Percentiles rank a stretch among this genome's conserved stretches.
These are phyloP conservation scores for Cylas formicarius DNA, from an alignment of 1,140 invertebrate genomes.

Conservation along the genomic window DNA sequence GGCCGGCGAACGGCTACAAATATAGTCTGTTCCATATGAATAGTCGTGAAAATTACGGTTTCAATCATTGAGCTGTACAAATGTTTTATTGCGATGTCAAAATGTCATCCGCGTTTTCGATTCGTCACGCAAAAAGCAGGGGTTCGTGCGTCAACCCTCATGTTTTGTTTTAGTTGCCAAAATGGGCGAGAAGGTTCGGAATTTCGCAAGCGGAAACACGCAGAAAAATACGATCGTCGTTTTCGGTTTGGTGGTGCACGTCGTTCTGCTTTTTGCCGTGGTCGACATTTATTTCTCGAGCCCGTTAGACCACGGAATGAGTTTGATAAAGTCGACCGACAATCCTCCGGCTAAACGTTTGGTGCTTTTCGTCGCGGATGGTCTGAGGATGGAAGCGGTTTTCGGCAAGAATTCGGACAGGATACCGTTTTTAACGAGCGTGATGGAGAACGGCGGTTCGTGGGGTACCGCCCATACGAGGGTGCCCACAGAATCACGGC, in stretches of 20 bases:
- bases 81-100: too few species aligned
- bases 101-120: too few species aligned
- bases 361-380: slow-evolving; percentile 84
- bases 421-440: slow-evolving; percentile 28
- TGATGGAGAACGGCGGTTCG: slow-evolving; percentile 49
- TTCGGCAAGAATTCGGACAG: slow-evolving; percentile 38
- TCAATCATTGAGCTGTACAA: too few species aligned
- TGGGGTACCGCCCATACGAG: slow-evolving; percentile 88
- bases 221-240: slow-evolving; percentile 25
- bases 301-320: slow-evolving; percentile 51
- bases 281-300: slow-evolving; percentile 62
- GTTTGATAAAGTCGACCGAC: slow-evolving; percentile 37
- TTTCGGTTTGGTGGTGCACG: slow-evolving; percentile 40
- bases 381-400: slow-evolving; percentile 78
- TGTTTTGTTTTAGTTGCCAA: too few species aligned
- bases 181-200: too few species aligned
- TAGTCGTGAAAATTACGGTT: too few species aligned
- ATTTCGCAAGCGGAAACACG: slow-evolving; percentile 2
- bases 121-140: too few species aligned
- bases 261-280: slow-evolving; percentile 52
- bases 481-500: slow-evolving; percentile 97
- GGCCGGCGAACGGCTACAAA: too few species aligned
- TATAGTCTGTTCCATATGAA: too few species aligned
- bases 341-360: slow-evolving; percentile 65
- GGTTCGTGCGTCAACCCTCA: too few species aligned